Evolutionary conservation across 1,140 invertebrate genomes (phyloP).

Genomic region (Caerostris darwini): DNA sequence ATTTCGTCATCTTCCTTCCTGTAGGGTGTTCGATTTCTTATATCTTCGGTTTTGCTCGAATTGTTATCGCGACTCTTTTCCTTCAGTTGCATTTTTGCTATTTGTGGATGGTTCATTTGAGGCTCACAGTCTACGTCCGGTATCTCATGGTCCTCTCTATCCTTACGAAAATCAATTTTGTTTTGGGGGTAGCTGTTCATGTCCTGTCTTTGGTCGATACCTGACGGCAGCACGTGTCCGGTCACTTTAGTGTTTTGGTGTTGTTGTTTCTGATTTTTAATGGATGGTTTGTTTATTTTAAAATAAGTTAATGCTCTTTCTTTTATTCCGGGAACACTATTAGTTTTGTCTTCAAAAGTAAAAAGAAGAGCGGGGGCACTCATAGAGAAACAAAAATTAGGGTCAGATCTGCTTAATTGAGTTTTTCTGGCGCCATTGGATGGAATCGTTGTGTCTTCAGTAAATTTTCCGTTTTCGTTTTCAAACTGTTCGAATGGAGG

Average conservation of each 20-base stretch:
- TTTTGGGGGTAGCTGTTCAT: not conserved
- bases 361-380: too few species aligned
- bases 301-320: too few species aligned
- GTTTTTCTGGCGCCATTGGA: too few species aligned
- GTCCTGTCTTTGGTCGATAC: not conserved
- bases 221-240: not conserved
- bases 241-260: not conserved
- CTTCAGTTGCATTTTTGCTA: not conserved
- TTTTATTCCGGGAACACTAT: too few species aligned
- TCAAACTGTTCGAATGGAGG: too few species aligned
- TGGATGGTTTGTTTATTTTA: too few species aligned
- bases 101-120: not conserved
- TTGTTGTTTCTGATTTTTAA: too few species aligned
- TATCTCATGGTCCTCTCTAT: not conserved
- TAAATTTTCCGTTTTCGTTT: too few species aligned
- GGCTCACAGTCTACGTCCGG: not conserved
- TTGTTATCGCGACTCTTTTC: not conserved
- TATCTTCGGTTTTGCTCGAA: not conserved
- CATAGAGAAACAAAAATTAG: too few species aligned
- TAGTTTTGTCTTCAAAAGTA: too few species aligned
- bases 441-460: too few species aligned
- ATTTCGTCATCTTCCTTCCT: not conserved
- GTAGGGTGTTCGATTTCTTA: not conserved
- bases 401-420: too few species aligned
- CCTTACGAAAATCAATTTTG: not conserved